Conservation (phyloP, 2,888 invertebrate species). For the Euplexia lucipara region DNA sequence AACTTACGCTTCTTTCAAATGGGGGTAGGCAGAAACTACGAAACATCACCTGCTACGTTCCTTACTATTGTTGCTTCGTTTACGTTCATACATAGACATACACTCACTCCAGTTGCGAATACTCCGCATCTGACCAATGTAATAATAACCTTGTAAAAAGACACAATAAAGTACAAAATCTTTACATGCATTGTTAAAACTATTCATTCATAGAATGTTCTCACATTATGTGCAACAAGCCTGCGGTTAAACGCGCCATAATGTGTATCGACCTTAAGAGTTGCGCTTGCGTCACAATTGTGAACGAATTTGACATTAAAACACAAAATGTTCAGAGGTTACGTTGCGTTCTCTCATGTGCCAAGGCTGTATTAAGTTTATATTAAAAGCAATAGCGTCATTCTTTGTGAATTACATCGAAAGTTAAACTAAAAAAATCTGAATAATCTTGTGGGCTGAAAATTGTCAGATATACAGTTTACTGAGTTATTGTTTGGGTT, state of each 20-base stretch:
- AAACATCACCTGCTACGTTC: no score
- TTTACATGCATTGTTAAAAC: conserved; percentile 32
- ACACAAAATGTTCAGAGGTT: conserved; percentile 70
- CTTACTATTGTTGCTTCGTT: no score
- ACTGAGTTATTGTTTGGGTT: no score
- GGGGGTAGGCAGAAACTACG: no score
- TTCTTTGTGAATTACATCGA: conserved; percentile 5
- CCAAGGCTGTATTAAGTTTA: conserved; percentile 55
- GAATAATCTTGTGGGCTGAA: background rate
- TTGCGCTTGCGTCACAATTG: conserved; percentile 58
- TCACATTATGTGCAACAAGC: conserved; percentile 42
- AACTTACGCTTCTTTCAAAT: no score
- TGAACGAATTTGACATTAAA: conserved; percentile 76
- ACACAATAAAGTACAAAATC: conserved; percentile 10
- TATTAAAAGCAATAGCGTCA: conserved; percentile 26
- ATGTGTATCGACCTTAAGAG: conserved; percentile 57
- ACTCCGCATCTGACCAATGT: background rate
- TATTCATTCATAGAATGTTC: conserved; percentile 31
- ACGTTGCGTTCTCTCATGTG: conserved; percentile 65
- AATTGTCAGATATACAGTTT: no score
- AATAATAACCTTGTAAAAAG: conserved; percentile 25
- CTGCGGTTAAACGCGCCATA: conserved; percentile 23
- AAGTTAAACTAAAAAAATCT: background rate
- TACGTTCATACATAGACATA: no score
- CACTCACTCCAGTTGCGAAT: no score